Percentiles rank a stretch among this genome's conserved stretches.
These are phyloP conservation scores for Blastomussa wellsi DNA, from an alignment of 92 coral and sea anemone genomes.

Conservation along the genomic window DNA sequence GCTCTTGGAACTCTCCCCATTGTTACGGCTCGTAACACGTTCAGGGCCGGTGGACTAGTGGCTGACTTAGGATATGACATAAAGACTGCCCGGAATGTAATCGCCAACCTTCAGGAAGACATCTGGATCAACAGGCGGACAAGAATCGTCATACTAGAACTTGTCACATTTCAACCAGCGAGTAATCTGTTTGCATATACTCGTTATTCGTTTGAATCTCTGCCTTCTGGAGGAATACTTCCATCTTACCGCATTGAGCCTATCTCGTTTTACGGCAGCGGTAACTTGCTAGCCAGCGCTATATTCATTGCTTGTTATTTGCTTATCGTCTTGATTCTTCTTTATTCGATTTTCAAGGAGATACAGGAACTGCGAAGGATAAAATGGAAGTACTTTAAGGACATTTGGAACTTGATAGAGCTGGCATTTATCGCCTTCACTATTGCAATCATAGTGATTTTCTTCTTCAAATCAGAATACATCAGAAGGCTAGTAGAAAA, in stretches of 20 bases:
- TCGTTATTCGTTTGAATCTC: slow-evolving; percentile 66
- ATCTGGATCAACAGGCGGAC: slow-evolving; percentile 73
- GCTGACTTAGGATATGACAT: slow-evolving; percentile 77
- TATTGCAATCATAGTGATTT: slow-evolving; percentile 55
- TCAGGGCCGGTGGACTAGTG: slow-evolving; percentile 66
- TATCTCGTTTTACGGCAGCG: slow-evolving; percentile 67
- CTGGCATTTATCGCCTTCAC: slow-evolving; percentile 60
- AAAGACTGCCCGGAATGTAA: slow-evolving; percentile 61
- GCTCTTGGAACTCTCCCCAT: slow-evolving; percentile 67
- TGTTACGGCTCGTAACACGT: slow-evolving; percentile 50
- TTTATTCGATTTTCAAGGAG: slow-evolving; percentile 33
- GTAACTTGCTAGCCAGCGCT: slow-evolving; percentile 35
- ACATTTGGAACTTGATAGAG: slow-evolving; percentile 78
- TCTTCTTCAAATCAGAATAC: slow-evolving; percentile 63
- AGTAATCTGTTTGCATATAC: slow-evolving; percentile 70
- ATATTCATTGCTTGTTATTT: slow-evolving; percentile 51
- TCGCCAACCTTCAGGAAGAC: slow-evolving; percentile 60
- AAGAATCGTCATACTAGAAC: slow-evolving; percentile 57
- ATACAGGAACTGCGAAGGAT: slow-evolving; percentile 39
- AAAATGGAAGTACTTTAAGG: slow-evolving; percentile 63
- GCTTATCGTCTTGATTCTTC: slow-evolving; percentile 50
- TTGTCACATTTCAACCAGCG: slow-evolving; percentile 66
- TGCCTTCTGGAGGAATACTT: slow-evolving; percentile 67
- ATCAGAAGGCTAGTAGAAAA: slow-evolving; percentile 56
- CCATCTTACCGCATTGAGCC: slow-evolving; percentile 65